phyloP scores from a whole-genome alignment of 2,113 vertebrate species.

The Puntigrus tetrazona region DNA sequence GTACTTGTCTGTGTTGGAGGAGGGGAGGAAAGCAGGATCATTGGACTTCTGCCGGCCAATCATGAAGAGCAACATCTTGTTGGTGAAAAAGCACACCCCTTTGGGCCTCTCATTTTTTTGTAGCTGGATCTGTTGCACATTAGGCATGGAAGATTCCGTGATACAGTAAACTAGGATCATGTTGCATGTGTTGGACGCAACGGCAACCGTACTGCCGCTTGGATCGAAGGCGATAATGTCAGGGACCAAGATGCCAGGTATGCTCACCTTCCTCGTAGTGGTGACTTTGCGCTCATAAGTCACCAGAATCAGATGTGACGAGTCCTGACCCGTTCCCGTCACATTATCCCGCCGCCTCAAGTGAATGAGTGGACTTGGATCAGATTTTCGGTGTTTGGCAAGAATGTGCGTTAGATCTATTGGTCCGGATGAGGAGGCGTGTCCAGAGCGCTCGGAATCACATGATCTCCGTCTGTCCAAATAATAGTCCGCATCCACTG shows the following conservation, averaged over 20 bases:
- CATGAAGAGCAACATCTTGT: conserved; percentile 85
- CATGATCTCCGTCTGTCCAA: conserved; percentile 68
- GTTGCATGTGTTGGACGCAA: conserved; percentile 90
- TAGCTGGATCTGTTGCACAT: conserved; percentile 88
- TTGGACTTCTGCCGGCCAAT: conserved; percentile 86
- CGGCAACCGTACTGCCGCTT: conserved; percentile 79
- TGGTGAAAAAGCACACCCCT: conserved; percentile 88
- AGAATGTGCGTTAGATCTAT: conserved; percentile 86
- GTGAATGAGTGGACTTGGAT: conserved; percentile 82
- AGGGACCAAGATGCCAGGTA: conserved; percentile 93
- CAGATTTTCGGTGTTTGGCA: conserved; percentile 74
- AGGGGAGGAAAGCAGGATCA: conserved; percentile 87
- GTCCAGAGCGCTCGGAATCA: conserved; percentile 73
- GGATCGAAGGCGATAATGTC: conserved; percentile 89
- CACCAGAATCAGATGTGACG: conserved; percentile 90
- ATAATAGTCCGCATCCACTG: conserved; percentile 67
- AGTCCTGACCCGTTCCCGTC: conserved; percentile 86
- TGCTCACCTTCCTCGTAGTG: conserved; percentile 84
- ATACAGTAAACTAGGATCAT: conserved; percentile 88
- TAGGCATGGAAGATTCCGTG: conserved; percentile 80
- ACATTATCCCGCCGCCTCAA: conserved; percentile 82
- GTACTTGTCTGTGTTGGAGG: conserved; percentile 90
- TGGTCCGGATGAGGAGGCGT: conserved; percentile 73
- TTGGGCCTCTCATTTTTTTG: conserved; percentile 89
- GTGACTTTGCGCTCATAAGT: conserved; percentile 87